A percentile compares a stretch with the other conserved stretches of the same genome.
Conservation (phyloP, 1,140 invertebrate species). For the Globodera rostochiensis region DNA sequence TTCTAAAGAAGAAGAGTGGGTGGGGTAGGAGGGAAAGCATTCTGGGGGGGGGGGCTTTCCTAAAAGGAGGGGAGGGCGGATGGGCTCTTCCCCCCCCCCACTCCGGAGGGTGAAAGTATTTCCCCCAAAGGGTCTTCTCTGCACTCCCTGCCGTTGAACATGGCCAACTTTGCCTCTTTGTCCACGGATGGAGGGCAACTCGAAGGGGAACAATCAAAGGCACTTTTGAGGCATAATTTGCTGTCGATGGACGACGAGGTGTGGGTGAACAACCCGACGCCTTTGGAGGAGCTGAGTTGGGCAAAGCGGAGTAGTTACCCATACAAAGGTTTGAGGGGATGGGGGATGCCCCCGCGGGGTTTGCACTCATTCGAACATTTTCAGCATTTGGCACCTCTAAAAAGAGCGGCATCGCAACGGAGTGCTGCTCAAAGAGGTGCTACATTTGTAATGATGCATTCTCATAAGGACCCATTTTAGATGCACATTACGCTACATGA, state of each 20-base stretch:
- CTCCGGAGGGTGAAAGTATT: not conserved
- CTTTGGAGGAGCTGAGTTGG: conserved; percentile 1
- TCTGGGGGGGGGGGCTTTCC: no score
- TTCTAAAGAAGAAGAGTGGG: conserved; percentile 23
- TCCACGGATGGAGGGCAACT: not conserved
- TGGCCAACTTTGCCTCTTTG: not conserved
- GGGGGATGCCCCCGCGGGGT: not conserved
- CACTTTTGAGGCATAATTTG: not conserved
- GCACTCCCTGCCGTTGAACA: not conserved
- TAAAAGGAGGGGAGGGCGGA: no score
- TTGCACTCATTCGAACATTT: not conserved
- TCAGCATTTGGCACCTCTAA: conserved; percentile 21
- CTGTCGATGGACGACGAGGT: not conserved
- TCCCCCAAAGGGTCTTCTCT: not conserved
- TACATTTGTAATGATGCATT: not conserved
- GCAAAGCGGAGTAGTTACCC: conserved; percentile 14
- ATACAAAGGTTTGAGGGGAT: not conserved
- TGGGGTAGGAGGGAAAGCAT: not conserved
- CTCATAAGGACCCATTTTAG: not conserved
- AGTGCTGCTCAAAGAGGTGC: conserved; percentile 32
- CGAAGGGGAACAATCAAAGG: not conserved
- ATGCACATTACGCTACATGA: conserved; percentile 23
- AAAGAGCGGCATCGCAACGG: conserved; percentile 31
- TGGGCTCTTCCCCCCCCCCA: not conserved
- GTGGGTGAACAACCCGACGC: not conserved